Evolutionary conservation across 2,113 vertebrate genomes (phyloP).

Genomic region (Eulacestoma nigropectus): DNA sequence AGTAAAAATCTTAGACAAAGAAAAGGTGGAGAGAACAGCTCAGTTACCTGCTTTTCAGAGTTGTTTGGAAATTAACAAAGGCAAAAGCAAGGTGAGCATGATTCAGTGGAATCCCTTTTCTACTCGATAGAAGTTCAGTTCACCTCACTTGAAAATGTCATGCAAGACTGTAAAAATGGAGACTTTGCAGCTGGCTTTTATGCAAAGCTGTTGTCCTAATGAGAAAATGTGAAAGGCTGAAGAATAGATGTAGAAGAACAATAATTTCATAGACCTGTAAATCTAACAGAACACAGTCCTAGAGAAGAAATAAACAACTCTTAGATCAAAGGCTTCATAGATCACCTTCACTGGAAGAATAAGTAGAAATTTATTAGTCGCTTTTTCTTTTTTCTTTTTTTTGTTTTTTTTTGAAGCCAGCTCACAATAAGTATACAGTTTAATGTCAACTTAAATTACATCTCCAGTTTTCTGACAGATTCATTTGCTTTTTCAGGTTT

Average conservation of each 20-base stretch:
- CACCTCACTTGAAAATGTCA: slow-evolving; percentile 15
- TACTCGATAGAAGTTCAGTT: not conserved
- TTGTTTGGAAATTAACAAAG: not conserved
- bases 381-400: not conserved
- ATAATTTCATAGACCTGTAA: slow-evolving; percentile 65
- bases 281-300: slow-evolving; percentile 62
- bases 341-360: slow-evolving; percentile 42
- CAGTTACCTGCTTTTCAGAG: not conserved
- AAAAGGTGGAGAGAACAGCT: not conserved
- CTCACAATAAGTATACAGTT: slow-evolving; percentile 49
- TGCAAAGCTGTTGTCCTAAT: slow-evolving; percentile 63
- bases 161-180: slow-evolving; percentile 48
- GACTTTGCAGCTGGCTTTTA: slow-evolving; percentile 55
- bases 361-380: slow-evolving; percentile 61
- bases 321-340: slow-evolving; percentile 58
- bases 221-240: slow-evolving; percentile 63
- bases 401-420: not conserved
- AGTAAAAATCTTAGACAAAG: not conserved
- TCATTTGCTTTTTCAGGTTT: slow-evolving; percentile 71
- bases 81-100: not conserved
- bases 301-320: slow-evolving; percentile 55
- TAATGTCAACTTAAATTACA: slow-evolving; percentile 68
- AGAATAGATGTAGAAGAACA: slow-evolving; percentile 51
- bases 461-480: slow-evolving; percentile 62
- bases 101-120: not conserved